phyloP scores from a whole-genome alignment of 2,888 invertebrate species.

The Phymatocera aterrima region DNA sequence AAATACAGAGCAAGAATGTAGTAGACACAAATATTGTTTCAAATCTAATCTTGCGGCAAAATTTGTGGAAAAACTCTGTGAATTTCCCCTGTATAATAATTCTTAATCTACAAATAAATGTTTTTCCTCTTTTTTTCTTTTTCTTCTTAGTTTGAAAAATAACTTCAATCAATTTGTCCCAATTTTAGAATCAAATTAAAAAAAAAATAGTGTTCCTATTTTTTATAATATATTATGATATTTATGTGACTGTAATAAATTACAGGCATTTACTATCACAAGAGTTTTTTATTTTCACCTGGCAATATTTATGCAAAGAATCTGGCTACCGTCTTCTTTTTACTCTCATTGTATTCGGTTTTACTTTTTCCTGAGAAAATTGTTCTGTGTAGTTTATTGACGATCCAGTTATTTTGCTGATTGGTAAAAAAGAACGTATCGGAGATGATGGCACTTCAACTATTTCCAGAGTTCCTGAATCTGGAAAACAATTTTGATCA shows the following conservation, averaged over 20 bases:
- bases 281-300: background rate
- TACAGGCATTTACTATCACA: background rate
- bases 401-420: slow-evolving; percentile 57
- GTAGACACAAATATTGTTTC: no score
- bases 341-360: background rate
- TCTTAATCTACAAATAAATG: no score
- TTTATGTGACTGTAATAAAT: background rate
- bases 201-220: no score
- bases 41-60: no score
- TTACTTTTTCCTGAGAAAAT: slow-evolving; percentile 46
- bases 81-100: no score
- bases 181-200: no score
- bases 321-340: background rate
- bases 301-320: background rate
- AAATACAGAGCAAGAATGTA: no score
- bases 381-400: slow-evolving; percentile 60
- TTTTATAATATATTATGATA: background rate
- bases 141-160: no score
- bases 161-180: no score
- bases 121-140: no score
- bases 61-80: no score
- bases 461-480: background rate
- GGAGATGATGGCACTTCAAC: slow-evolving; percentile 55
- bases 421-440: slow-evolving; percentile 55
- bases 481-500: background rate